Evolutionary conservation across 37 sponge, comb jelly and placozoan genomes (phyloP).

Genomic region (Amphimedon queenslandica): DNA sequence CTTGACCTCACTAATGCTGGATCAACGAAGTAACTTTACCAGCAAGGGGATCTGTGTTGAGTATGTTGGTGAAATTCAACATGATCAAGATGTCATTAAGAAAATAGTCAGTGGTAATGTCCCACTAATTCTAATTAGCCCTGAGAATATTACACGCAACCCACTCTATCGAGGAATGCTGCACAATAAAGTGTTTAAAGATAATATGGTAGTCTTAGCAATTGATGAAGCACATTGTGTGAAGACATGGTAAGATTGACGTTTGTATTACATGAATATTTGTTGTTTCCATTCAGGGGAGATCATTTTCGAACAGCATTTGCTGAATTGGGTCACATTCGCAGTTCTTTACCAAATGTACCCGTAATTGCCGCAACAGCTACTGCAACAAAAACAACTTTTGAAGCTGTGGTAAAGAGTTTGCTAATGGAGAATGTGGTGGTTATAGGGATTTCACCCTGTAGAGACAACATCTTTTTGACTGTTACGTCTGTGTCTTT

Average conservation of each 20-base stretch:
- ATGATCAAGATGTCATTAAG: background rate
- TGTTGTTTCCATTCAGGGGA: background rate
- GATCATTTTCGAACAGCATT: background rate
- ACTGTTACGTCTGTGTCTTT: too few species aligned
- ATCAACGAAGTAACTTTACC: constrained; percentile 32
- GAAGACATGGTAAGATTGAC: background rate
- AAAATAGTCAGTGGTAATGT: constrained; percentile 22
- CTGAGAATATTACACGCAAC: constrained; percentile 34
- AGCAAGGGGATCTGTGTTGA: constrained; percentile 17
- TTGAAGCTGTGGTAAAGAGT: background rate
- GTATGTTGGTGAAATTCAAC: constrained; percentile 56
- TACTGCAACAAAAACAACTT: background rate
- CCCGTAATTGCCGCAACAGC: background rate
- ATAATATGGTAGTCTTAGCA: background rate
- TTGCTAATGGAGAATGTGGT: background rate
- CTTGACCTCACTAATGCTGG: constrained; percentile 41
- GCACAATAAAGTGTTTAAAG: constrained; percentile 12
- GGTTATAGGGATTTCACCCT: background rate
- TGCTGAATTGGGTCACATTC: background rate
- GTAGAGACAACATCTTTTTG: background rate
- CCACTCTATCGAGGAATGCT: constrained; percentile 36
- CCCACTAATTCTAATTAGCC: constrained; percentile 41
- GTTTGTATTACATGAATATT: background rate
- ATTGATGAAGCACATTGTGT: background rate
- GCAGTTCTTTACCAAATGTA: background rate